Evolutionary conservation across 1,140 invertebrate species (phyloP).

Genomic region (Stenopsyche tienmushanensis): DNA sequence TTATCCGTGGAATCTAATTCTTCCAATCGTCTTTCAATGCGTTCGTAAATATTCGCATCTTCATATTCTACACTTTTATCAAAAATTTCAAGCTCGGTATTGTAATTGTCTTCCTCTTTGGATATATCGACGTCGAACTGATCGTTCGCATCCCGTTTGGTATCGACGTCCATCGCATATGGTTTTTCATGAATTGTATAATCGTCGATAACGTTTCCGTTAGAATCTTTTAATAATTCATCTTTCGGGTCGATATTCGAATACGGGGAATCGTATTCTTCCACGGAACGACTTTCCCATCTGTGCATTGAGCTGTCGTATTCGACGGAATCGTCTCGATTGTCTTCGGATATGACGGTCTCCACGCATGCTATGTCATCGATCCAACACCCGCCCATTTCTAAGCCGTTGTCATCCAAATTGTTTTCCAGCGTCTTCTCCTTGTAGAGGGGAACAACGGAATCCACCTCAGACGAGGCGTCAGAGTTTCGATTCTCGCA

Average conservation of each 20-base stretch:
- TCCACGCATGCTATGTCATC: constrained; percentile 53
- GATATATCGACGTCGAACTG: neutral
- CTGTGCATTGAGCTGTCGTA: neutral
- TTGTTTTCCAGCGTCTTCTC: constrained; percentile 17
- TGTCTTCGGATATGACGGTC: constrained; percentile 52
- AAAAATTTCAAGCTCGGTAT: too few relatives aligned
- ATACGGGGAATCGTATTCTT: constrained; percentile 11
- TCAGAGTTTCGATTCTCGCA: neutral
- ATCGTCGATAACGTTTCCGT: constrained; percentile 30
- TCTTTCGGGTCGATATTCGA: constrained; percentile 3
- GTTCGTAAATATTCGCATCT: too few relatives aligned
- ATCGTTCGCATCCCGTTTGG: neutral
- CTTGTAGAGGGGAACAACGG: neutral
- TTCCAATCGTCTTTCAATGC: neutral
- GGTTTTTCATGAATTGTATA: neutral
- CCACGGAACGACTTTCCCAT: neutral
- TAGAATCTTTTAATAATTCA: constrained; percentile 36
- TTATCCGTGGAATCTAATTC: too few relatives aligned
- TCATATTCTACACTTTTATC: too few relatives aligned
- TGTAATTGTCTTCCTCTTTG: too few relatives aligned
- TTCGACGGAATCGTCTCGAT: constrained; percentile 24
- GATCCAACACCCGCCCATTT: constrained; percentile 46
- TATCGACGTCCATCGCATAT: neutral
- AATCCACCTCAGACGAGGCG: neutral
- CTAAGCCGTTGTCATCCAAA: constrained; percentile 29